These are phyloP conservation scores for Rhopilema esculentum DNA, from an alignment of 30 jellyfish, hydroid and myxozoan species.

Conservation along the genomic window DNA sequence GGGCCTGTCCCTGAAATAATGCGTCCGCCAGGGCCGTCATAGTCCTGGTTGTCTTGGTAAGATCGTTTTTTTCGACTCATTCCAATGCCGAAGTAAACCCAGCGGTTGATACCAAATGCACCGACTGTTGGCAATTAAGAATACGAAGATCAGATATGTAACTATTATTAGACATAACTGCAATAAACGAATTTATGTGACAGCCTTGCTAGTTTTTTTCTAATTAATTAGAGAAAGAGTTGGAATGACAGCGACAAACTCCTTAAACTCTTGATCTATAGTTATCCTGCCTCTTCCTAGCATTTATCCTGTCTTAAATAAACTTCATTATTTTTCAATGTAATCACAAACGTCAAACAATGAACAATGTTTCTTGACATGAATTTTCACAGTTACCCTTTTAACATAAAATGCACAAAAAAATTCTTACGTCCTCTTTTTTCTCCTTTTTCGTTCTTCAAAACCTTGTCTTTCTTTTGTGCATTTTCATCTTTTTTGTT, in stretches of 20 bases:
- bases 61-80: constrained; percentile 47
- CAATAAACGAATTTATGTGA: too few species aligned
- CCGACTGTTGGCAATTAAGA: constrained; percentile 32
- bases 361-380: background rate
- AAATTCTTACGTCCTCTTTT: constrained; percentile 53
- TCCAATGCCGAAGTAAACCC: constrained; percentile 85
- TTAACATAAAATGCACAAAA: background rate
- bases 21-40: constrained; percentile 81
- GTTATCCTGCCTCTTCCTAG: too few species aligned
- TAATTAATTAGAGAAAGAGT: too few species aligned
- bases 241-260: too few species aligned
- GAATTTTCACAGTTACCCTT: background rate
- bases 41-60: constrained; percentile 68
- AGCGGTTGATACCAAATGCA: constrained; percentile 79
- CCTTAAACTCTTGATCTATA: too few species aligned
- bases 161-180: too few species aligned
- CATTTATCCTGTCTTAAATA: too few species aligned
- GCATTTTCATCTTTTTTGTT: constrained; percentile 10
- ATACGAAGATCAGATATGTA: background rate
- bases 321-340: too few species aligned
- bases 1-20: constrained; percentile 51
- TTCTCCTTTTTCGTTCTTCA: constrained; percentile 46
- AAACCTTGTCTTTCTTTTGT: constrained; percentile 49
- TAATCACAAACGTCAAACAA: too few species aligned
- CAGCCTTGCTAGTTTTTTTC: too few species aligned